Base-by-base conservation (phyloP, 2,797 vertebrate species). In the Arrhamphus sclerolepis region DNA sequence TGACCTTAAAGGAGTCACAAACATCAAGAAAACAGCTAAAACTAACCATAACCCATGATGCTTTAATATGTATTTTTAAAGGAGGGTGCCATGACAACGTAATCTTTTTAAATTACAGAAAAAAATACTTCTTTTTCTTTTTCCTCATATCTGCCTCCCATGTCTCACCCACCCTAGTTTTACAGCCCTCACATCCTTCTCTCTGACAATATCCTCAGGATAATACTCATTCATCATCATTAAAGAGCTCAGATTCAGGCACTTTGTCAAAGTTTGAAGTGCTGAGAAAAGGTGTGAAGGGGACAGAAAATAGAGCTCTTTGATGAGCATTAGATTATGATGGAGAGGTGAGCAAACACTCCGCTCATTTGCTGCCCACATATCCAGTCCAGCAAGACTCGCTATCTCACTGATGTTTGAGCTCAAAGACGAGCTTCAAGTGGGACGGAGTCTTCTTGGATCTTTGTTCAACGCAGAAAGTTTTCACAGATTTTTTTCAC, bases 151-250 rank as follows among this genome's bases (percentile, higher is more conserved):
- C 50, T 57, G 42, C 26, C 20, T 38, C 29, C 47, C 20, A 44
- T 34, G 29, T 80, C 65, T 80, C 76, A 73, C 50, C 48, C 40
- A 40, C 68, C 42, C 6, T 6, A 26, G 24, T 26, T 26, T 26
- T 6, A 26, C 62, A 62, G 63, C 51, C 67, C 41, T 51, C 39
- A 56, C 38, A 51, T 64, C 60, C 64, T 18, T 38, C 62, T 66
- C 77, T 80, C 72, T 83, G 72, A 88, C 75, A 75, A 48, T 74
- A 73, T 84, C 71, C 64, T 70, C 62, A 56, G 66, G 62, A 80
- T 86, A 66, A 68, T 68, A 16, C 78, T 68, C 78, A 64, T 89
- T 73, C 39, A 61, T 90, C 88, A 85, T 87, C 80, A 80, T 90
- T 87, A 87, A 77, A 81, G 72, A 56, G 63, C 66, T 52, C 19